Conservation (phyloP, 1,140 invertebrate species). For the Drosophila pseudoobscura region DNA sequence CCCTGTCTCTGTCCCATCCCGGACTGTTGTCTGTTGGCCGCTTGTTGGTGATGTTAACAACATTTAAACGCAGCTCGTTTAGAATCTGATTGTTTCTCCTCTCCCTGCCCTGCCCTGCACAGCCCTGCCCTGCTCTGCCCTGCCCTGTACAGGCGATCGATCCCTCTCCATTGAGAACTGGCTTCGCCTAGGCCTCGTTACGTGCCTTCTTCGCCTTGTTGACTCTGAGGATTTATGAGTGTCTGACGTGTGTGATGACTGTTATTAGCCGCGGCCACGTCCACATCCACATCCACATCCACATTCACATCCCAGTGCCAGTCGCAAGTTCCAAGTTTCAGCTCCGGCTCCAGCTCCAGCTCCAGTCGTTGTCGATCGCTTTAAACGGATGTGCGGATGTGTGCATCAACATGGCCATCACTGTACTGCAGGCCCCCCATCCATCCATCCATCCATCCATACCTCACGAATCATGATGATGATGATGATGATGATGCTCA, state of each 20-base stretch:
- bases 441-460: conserved; percentile 13
- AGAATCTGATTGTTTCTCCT: conserved; percentile 62
- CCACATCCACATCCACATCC: conserved; percentile 20
- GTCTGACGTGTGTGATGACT: conserved; percentile 82
- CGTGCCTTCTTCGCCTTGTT: conserved; percentile 59
- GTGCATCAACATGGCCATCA: conserved; percentile 39
- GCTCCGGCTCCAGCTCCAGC: conserved; percentile 9
- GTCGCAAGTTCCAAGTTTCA: neutral
- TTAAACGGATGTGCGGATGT: conserved; percentile 66
- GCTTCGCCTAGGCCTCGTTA: conserved; percentile 32
- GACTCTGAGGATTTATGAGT: conserved; percentile 82
- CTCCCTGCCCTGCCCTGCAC: neutral
- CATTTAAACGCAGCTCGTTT: conserved; percentile 80
- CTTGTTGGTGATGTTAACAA: conserved; percentile 68
- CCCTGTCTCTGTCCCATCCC: conserved; percentile 4
- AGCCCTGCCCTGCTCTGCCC: too few species aligned
- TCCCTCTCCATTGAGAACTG: conserved; percentile 2
- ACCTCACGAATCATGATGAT: conserved; percentile 14
- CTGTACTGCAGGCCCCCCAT: neutral
- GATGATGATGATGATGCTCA: conserved; percentile 15
- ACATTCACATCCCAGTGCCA: conserved; percentile 18
- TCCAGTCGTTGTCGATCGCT: conserved; percentile 19
- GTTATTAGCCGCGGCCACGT: conserved; percentile 74
- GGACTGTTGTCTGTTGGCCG: neutral
- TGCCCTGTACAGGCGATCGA: neutral